These are phyloP conservation scores for Drosophila insularis DNA, from an alignment of 1,140 invertebrate genomes.

Conservation along the genomic window DNA sequence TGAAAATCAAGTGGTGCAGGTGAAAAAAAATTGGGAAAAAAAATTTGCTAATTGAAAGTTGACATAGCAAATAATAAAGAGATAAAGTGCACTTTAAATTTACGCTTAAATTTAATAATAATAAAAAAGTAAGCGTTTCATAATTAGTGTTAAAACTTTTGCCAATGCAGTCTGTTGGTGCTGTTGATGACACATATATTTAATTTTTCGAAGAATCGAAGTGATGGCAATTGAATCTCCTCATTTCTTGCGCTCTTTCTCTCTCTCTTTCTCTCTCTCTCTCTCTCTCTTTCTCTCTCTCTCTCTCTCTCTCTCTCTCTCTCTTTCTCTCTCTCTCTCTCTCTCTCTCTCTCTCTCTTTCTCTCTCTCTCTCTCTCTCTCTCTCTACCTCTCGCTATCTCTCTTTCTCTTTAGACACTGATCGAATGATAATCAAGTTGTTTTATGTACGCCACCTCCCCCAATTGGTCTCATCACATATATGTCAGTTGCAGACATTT, in stretches of 20 bases:
- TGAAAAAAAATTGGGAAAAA: background rate
- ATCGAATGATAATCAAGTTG: too few relatives aligned
- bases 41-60: conserved; percentile 17
- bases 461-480: background rate
- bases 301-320: too few relatives aligned
- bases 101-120: conserved; percentile 1
- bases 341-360: too few relatives aligned
- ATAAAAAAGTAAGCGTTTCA: conserved; percentile 29
- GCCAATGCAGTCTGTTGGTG: background rate
- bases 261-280: too few relatives aligned
- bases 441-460: too few relatives aligned
- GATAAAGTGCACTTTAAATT: conserved; percentile 1
- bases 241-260: background rate
- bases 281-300: too few relatives aligned
- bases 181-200: conserved; percentile 22
- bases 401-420: too few relatives aligned
- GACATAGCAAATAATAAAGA: background rate
- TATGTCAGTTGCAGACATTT: background rate
- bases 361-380: too few relatives aligned
- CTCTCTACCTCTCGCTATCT: too few relatives aligned
- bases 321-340: too few relatives aligned
- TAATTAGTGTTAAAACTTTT: conserved; percentile 29
- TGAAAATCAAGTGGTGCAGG: too few relatives aligned
- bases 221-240: background rate
- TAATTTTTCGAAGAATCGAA: conserved; percentile 13